Base-by-base conservation (phyloP, 2,113 vertebrate genomes). In the Aepyceros melampus region DNA sequence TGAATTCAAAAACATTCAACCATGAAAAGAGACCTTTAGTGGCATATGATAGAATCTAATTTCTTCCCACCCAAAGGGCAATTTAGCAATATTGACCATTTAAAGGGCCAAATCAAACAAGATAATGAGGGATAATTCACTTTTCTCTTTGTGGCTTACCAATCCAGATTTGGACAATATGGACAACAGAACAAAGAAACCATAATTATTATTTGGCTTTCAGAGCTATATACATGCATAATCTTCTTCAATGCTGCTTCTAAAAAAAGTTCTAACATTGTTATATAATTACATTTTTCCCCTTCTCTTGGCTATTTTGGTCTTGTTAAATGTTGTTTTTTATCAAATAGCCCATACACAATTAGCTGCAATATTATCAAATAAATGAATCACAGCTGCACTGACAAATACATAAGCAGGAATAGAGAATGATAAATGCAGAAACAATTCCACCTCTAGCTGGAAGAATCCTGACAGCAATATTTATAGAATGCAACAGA, bases 261-360 rank as follows among this genome's bases (percentile, higher is more conserved):
- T 85, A 64, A 90, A 96, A 95, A 93, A 96, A 95, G 89, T 78
- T 97, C 86, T 97, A 87, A 67, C 91, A 94, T 97, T 96, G 92
- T 98, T 98, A 83, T 89, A 79, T 82, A 93, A 95, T 60, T 67
- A 83, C 95, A 89, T 91, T 87, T 87, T n/a, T 7, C 89, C 89
- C 89, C 82, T 92, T 56, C 85, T 89, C 95, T 97, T 97, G 97
- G 97, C 98, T 98, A 97, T 92, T 98, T 98, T 98, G 96, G 93
- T 98, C 87, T 93, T 95, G 90, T 93, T 98, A 97, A 82, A 96
- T 97, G 92, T 96, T 97, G 95, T 96, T 98, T 99, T 98, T 98
- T 97, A 98, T 98, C 90, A 98, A 94, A 86, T 95, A 97, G 81
- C 97, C 98, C 97, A 95, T 93, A 97, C 96, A 98, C 92, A 97